Evolutionary conservation across 2,797 vertebrate species (phyloP).

Genomic region (Thalassophryne amazonica): DNA sequence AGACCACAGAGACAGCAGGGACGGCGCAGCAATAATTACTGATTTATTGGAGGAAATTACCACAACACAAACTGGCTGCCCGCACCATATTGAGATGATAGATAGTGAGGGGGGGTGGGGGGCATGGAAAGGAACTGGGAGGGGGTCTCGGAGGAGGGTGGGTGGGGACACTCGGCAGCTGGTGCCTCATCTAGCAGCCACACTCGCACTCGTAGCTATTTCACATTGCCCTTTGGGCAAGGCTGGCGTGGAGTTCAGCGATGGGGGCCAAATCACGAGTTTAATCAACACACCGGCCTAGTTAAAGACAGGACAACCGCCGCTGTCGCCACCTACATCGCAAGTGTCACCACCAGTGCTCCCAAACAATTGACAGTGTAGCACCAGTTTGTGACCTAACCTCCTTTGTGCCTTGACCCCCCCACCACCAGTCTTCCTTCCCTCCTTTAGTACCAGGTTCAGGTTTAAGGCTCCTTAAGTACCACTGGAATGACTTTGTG

Average conservation of each 20-base stretch:
- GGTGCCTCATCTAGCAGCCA: slow-evolving; percentile 86
- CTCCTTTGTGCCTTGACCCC: slow-evolving; percentile 45
- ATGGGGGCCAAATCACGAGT: slow-evolving; percentile 89
- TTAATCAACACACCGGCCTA: slow-evolving; percentile 99
- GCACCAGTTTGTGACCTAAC: slow-evolving; percentile 56
- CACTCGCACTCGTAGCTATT: slow-evolving; percentile 44
- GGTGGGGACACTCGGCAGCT: slow-evolving; percentile 95
- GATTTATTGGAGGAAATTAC: slow-evolving; percentile 99
- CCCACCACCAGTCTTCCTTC: slow-evolving; percentile 40
- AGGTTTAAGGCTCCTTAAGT: no score
- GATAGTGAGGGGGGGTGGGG: slow-evolving; percentile 87
- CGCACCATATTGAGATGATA: slow-evolving; percentile 99
- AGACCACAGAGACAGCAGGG: slow-evolving; percentile 94
- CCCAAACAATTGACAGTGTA: slow-evolving; percentile 46
- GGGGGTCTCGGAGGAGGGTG: slow-evolving; percentile 86
- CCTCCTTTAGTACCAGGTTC: not conserved
- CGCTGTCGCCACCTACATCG: slow-evolving; percentile 68
- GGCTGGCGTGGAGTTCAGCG: slow-evolving; percentile 63
- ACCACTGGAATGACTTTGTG: no score
- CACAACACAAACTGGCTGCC: slow-evolving; percentile 99
- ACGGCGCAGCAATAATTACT: slow-evolving; percentile 99
- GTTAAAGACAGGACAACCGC: slow-evolving; percentile 88
- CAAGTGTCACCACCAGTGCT: slow-evolving; percentile 63
- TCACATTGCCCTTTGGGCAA: slow-evolving; percentile 59
- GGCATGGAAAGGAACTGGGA: slow-evolving; percentile 81